phyloP scores from a whole-genome alignment of 2,113 vertebrate species.

The Centropristis striata region DNA sequence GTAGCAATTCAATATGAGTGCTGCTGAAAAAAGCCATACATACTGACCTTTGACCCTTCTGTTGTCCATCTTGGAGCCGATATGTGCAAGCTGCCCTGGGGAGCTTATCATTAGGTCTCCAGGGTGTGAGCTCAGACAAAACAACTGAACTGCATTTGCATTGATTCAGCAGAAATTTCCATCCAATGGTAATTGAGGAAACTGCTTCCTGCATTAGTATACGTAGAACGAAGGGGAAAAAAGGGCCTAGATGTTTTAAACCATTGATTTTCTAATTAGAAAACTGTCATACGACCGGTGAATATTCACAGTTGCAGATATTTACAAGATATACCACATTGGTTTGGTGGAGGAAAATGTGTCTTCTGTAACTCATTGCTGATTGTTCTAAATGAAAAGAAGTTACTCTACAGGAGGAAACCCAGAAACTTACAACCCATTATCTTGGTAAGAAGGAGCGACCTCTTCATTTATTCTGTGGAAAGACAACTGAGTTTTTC shows the following conservation, averaged over 20 bases:
- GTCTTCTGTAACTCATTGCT: background rate
- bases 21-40: background rate
- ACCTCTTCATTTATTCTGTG: no score
- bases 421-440: background rate
- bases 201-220: conserved; percentile 17
- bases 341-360: background rate
- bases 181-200: conserved; percentile 34
- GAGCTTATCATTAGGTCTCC: conserved; percentile 42
- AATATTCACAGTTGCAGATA: conserved; percentile 17
- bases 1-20: no score
- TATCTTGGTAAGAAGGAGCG: background rate
- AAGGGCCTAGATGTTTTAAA: background rate
- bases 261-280: conserved; percentile 30
- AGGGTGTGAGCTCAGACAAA: conserved; percentile 27
- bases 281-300: conserved; percentile 7
- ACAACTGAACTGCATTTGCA: conserved; percentile 21
- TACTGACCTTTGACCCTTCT: conserved; percentile 19
- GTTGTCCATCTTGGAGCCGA: conserved; percentile 10
- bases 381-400: conserved; percentile 1
- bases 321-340: conserved; percentile 19
- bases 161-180: conserved; percentile 55
- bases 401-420: background rate
- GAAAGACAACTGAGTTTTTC: no score
- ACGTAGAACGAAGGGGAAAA: background rate
- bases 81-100: background rate